phyloP scores from a whole-genome alignment of 1,140 invertebrate species.

The Manduca sexta region DNA sequence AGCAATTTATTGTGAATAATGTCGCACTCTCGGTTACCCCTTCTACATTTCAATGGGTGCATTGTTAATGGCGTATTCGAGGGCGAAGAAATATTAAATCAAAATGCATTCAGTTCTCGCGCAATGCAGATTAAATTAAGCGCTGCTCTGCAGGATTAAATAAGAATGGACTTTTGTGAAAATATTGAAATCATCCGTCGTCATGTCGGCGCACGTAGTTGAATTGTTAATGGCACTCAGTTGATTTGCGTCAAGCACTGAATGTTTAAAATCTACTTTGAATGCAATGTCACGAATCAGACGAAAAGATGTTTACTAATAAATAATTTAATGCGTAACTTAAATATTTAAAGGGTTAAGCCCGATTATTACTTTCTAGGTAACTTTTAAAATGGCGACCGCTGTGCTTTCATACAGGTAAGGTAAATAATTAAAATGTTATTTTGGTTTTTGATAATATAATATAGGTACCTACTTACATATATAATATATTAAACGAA shows the following conservation, averaged over 20 bases:
- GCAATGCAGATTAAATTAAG: constrained; percentile 18
- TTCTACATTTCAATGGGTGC: constrained; percentile 13
- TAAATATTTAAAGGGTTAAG: too few species aligned
- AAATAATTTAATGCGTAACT: too few species aligned
- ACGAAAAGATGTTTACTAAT: background rate
- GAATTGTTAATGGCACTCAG: constrained; percentile 5
- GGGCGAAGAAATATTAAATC: constrained; percentile 18
- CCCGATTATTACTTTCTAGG: too few species aligned
- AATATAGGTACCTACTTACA: too few species aligned
- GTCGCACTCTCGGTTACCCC: constrained; percentile 15
- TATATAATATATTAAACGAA: too few species aligned
- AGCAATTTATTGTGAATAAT: constrained; percentile 26
- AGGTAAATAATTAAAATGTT: too few species aligned
- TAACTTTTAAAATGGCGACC: too few species aligned
- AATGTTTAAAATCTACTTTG: constrained; percentile 3
- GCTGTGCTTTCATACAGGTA: too few species aligned
- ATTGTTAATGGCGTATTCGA: background rate
- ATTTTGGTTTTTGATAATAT: too few species aligned
- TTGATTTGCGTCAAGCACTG: constrained; percentile 1
- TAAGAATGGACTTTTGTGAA: background rate
- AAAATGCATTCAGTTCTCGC: constrained; percentile 17
- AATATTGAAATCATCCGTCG: background rate
- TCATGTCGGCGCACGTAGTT: constrained; percentile 11
- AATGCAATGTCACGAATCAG: constrained; percentile 15
- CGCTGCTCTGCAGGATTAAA: constrained; percentile 2